These are phyloP conservation scores for Oscheius sp. DNA, from an alignment of 2,888 invertebrate genomes.

Conservation along the genomic window DNA sequence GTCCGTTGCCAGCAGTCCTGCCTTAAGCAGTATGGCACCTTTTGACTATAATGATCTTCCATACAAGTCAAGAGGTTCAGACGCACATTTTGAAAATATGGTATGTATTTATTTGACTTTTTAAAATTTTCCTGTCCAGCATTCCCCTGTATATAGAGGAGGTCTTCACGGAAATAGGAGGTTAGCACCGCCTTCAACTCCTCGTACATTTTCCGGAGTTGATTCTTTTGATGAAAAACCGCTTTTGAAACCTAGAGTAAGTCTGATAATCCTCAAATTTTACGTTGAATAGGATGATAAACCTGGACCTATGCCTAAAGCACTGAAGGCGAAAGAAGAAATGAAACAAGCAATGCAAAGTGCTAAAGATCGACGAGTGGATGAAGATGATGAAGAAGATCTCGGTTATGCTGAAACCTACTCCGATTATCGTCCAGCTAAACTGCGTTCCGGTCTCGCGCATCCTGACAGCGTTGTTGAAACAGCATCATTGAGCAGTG, in stretches of 20 bases:
- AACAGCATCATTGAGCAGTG: constrained; percentile 89
- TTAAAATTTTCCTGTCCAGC: background rate
- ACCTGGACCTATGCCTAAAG: constrained; percentile 34
- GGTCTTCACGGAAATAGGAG: background rate
- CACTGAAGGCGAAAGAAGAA: constrained; percentile 55
- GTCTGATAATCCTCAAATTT: background rate
- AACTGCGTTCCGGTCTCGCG: constrained; percentile 81
- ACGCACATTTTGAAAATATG: background rate
- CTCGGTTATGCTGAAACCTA: constrained; percentile 98
- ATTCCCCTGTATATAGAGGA: background rate
- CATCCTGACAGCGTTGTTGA: constrained; percentile 99
- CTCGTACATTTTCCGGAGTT: background rate
- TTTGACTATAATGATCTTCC: background rate
- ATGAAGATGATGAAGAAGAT: constrained; percentile 80
- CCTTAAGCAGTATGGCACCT: background rate
- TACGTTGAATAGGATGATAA: constrained; percentile 4
- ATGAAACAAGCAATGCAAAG: constrained; percentile 51
- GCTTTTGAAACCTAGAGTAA: background rate
- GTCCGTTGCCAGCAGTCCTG: constrained; percentile 14
- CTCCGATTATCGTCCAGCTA: constrained; percentile 95
- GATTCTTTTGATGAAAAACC: background rate
- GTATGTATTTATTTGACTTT: background rate
- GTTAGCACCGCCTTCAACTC: background rate
- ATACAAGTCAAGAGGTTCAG: background rate
- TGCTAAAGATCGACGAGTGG: constrained; percentile 40